Percentiles rank a stretch among this genome's conserved stretches.
phyloP scores from a whole-genome alignment of 2,113 vertebrate species.

The Dolichotis patagonum region DNA sequence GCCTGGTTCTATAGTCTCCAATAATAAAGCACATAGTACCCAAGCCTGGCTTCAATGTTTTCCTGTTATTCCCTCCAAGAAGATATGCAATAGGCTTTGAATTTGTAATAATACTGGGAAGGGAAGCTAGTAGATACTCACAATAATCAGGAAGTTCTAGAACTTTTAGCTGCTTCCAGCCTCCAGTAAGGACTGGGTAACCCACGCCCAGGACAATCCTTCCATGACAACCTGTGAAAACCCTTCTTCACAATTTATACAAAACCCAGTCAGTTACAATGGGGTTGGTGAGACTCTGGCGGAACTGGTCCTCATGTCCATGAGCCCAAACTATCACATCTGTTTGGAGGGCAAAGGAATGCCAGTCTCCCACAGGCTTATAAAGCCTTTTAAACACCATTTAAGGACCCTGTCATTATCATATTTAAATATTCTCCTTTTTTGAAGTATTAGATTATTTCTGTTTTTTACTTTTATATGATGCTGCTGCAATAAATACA shows the following conservation, averaged over 20 bases:
- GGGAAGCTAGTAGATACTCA: neutral
- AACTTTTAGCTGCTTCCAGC: neutral
- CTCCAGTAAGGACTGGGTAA: neutral
- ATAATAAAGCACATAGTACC: neutral
- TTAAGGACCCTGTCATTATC: conserved; percentile 37
- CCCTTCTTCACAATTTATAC: neutral
- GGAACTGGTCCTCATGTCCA: neutral
- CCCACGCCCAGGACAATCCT: neutral
- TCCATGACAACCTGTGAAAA: neutral
- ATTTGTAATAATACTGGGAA: neutral
- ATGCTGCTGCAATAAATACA: conserved; percentile 46
- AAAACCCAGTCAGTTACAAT: neutral
- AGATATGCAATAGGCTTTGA: neutral
- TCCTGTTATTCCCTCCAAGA: neutral
- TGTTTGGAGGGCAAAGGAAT: neutral
- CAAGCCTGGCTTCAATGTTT: neutral
- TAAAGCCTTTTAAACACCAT: conserved; percentile 36
- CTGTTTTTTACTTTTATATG: conserved; percentile 33
- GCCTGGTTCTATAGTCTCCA: neutral
- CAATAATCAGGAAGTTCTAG: neutral
- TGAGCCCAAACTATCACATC: neutral
- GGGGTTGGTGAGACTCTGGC: neutral
- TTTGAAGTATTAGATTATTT: conserved; percentile 44
- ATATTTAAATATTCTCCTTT: conserved; percentile 54
- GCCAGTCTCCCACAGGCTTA: neutral